These are phyloP conservation scores for Phania funesta DNA, from an alignment of 2,888 invertebrate genomes.

Conservation along the genomic window DNA sequence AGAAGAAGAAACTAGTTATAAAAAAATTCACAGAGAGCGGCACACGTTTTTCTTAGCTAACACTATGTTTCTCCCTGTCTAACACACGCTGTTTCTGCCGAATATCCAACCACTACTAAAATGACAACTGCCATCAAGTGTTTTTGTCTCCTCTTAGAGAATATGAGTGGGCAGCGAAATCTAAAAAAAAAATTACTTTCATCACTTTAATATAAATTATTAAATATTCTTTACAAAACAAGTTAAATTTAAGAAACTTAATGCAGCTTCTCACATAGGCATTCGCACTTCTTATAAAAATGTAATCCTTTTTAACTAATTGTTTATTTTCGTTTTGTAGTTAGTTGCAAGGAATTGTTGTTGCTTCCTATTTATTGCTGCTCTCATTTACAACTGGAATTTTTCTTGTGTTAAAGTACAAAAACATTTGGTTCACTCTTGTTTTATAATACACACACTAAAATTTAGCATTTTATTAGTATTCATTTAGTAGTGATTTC, in stretches of 20 bases:
- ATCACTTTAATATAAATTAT: neutral
- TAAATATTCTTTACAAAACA: neutral
- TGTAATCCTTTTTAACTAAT: neutral
- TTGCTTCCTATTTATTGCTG: neutral
- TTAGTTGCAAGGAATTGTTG: neutral
- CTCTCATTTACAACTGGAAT: slow-evolving; percentile 11
- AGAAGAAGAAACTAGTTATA: slow-evolving; percentile 50
- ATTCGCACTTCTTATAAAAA: neutral
- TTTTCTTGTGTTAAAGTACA: neutral
- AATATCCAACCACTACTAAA: neutral
- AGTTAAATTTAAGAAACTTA: neutral
- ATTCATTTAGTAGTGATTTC: neutral
- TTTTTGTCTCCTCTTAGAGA: slow-evolving; percentile 48
- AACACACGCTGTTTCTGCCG: neutral
- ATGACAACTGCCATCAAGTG: slow-evolving; percentile 57
- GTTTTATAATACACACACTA: neutral
- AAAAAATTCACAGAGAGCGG: slow-evolving; percentile 62
- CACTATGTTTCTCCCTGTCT: slow-evolving; percentile 38
- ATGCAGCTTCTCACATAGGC: too few species aligned
- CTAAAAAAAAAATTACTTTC: slow-evolving; percentile 28
- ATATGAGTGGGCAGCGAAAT: slow-evolving; percentile 55
- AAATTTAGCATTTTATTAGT: neutral
- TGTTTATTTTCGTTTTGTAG: neutral
- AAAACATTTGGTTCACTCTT: slow-evolving; percentile 7
- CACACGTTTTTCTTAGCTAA: slow-evolving; percentile 54